phyloP scores from a whole-genome alignment of 2,888 invertebrate genomes.

The Diaperis boleti region DNA sequence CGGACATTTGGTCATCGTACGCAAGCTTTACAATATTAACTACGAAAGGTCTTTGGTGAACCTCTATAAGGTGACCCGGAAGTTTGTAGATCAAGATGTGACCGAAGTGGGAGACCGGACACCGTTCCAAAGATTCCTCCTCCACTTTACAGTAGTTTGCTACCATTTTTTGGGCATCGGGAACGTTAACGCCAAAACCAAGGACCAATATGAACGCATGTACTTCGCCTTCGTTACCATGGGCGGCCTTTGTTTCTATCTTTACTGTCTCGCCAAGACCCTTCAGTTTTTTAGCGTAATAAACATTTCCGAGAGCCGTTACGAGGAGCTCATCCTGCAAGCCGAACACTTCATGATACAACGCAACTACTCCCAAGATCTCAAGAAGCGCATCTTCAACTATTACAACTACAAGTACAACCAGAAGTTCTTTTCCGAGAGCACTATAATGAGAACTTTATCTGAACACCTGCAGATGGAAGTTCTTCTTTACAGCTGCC shows the following conservation, averaged over 20 bases:
- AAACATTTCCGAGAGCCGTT: constrained; percentile 24
- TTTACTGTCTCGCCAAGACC: not conserved
- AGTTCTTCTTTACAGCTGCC: constrained; percentile 16
- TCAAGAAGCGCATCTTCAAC: constrained; percentile 4
- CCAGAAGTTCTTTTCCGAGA: constrained; percentile 16
- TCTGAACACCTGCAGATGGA: constrained; percentile 12
- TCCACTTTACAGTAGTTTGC: not conserved
- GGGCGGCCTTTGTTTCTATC: not conserved
- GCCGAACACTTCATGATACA: constrained; percentile 3
- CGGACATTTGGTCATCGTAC: too few relatives aligned
- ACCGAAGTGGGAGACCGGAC: too few relatives aligned
- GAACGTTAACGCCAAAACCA: not conserved
- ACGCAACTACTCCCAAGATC: not conserved
- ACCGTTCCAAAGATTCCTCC: not conserved
- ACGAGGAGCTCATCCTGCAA: constrained; percentile 15
- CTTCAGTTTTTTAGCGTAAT: constrained; percentile 10
- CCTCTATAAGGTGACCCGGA: too few relatives aligned
- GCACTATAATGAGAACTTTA: not conserved
- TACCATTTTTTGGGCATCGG: constrained; percentile 6
- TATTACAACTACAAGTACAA: constrained; percentile 29
- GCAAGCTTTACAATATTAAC: too few relatives aligned
- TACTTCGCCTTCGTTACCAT: not conserved
- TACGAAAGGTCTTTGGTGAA: too few relatives aligned
- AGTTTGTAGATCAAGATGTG: too few relatives aligned
- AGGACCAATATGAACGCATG: not conserved